Evolutionary conservation across 2,888 invertebrate species (phyloP).

Genomic region (Abrostola triplasia): DNA sequence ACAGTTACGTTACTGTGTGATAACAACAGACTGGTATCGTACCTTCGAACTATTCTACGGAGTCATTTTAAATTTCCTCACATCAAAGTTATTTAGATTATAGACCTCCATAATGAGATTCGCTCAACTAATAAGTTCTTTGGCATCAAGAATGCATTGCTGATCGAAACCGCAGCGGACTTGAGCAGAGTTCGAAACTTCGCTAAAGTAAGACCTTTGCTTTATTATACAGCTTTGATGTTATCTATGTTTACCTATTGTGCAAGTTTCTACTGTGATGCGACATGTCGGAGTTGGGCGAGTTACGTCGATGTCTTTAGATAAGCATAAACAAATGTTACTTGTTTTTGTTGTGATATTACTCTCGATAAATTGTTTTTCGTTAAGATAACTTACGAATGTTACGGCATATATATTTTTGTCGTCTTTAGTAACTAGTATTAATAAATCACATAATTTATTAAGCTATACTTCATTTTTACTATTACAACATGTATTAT

Average conservation of each 20-base stretch:
- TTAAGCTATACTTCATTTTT: slow-evolving; percentile 27
- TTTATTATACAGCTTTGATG: slow-evolving; percentile 61
- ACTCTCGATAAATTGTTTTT: slow-evolving; percentile 19
- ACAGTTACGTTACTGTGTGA: neutral
- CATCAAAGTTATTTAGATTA: slow-evolving; percentile 12
- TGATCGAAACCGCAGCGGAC: slow-evolving; percentile 48
- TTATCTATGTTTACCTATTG: slow-evolving; percentile 50
- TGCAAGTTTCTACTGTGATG: slow-evolving; percentile 20
- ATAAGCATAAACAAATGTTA: slow-evolving; percentile 22
- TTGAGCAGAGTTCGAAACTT: slow-evolving; percentile 60
- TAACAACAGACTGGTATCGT: neutral
- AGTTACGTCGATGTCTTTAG: slow-evolving; percentile 11
- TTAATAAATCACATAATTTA: slow-evolving; percentile 27
- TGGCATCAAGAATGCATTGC: slow-evolving; percentile 47
- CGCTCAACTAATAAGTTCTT: slow-evolving; percentile 33
- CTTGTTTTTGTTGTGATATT: slow-evolving; percentile 17
- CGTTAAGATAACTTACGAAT: slow-evolving; percentile 13
- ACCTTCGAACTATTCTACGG: neutral
- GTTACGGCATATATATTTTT: slow-evolving; percentile 29
- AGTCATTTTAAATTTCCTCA: neutral
- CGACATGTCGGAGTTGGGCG: slow-evolving; percentile 5
- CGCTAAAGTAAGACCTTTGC: slow-evolving; percentile 37
- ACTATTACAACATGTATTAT: slow-evolving; percentile 34
- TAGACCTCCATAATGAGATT: slow-evolving; percentile 31
- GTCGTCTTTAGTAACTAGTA: slow-evolving; percentile 16